These are phyloP conservation scores for Agrotis exclamationis DNA, from an alignment of 2,888 invertebrate species.

Conservation along the genomic window DNA sequence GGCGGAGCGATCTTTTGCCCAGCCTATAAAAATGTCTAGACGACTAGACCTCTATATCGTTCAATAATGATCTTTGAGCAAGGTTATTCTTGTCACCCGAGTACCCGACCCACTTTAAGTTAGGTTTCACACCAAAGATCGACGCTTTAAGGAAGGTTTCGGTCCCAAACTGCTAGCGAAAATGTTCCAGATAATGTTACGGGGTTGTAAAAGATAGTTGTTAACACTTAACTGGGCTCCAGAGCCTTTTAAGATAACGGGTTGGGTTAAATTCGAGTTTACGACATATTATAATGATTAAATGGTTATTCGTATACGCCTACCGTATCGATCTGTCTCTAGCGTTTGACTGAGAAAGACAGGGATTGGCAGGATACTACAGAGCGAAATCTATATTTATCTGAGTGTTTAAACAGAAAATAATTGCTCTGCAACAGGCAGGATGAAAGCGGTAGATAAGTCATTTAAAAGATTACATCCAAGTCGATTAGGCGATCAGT, in stretches of 20 bases:
- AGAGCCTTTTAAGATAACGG: conserved; percentile 8
- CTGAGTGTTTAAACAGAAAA: conserved; percentile 19
- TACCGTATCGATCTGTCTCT: conserved; percentile 5
- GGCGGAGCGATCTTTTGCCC: background rate
- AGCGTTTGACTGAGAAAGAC: background rate
- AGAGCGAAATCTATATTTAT: conserved; percentile 11
- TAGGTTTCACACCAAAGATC: background rate
- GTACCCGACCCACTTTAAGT: conserved; percentile 13
- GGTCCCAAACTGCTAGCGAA: conserved; percentile 31
- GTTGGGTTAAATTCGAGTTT: conserved; percentile 15
- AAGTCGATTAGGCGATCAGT: conserved; percentile 38
- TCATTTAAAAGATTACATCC: conserved; percentile 40
- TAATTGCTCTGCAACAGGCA: conserved; percentile 16
- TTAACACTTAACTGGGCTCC: conserved; percentile 33
- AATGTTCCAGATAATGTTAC: conserved; percentile 40
- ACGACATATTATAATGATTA: background rate
- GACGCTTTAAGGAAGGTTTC: conserved; percentile 22
- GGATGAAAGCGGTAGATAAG: conserved; percentile 46
- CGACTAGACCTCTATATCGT: conserved; percentile 15
- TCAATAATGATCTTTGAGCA: conserved; percentile 21
- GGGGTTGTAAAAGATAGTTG: conserved; percentile 41
- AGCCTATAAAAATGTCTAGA: conserved; percentile 19
- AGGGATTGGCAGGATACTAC: background rate
- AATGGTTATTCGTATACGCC: background rate
- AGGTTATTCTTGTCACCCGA: background rate